phyloP scores from a whole-genome alignment of 1,140 invertebrate genomes.

The Drosophila miranda region DNA sequence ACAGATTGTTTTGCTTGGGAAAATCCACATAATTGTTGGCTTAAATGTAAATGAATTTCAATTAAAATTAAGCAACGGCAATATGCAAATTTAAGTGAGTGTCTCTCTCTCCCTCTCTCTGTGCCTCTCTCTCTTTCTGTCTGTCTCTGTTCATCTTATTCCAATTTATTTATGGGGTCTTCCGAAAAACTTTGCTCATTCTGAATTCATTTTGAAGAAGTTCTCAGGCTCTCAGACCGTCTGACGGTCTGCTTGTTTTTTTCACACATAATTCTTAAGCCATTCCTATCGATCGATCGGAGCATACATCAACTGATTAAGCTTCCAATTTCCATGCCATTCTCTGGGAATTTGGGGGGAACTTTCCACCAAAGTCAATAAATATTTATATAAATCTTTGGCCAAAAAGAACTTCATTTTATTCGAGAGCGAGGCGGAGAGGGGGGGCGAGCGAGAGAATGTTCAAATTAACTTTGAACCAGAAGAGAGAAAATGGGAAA shows the following conservation, averaged over 20 bases:
- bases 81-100: slow-evolving; percentile 40
- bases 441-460: neutral
- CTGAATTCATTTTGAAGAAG: slow-evolving; percentile 58
- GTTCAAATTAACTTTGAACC: slow-evolving; percentile 5
- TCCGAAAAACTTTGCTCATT: no score
- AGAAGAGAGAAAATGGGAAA: no score
- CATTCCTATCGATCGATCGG: slow-evolving; percentile 27
- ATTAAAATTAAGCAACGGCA: slow-evolving; percentile 60
- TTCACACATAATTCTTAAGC: slow-evolving; percentile 72
- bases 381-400: slow-evolving; percentile 39
- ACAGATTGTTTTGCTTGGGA: slow-evolving; percentile 72
- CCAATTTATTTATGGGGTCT: slow-evolving; percentile 42
- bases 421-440: neutral
- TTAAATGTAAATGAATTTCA: slow-evolving; percentile 77
- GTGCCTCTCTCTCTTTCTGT: neutral
- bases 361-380: slow-evolving; percentile 28
- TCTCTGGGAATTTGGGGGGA: neutral
- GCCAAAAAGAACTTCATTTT: slow-evolving; percentile 6
- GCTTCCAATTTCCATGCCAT: slow-evolving; percentile 6
- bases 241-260: neutral
- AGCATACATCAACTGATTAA: slow-evolving; percentile 19
- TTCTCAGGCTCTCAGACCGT: slow-evolving; percentile 43
- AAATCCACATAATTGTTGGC: slow-evolving; percentile 71
- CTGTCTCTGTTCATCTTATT: slow-evolving; percentile 25
- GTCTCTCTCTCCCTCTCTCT: slow-evolving; percentile 8